These are phyloP conservation scores for Caenorhabditis virilis DNA, from an alignment of 2,888 invertebrate species.

Conservation along the genomic window DNA sequence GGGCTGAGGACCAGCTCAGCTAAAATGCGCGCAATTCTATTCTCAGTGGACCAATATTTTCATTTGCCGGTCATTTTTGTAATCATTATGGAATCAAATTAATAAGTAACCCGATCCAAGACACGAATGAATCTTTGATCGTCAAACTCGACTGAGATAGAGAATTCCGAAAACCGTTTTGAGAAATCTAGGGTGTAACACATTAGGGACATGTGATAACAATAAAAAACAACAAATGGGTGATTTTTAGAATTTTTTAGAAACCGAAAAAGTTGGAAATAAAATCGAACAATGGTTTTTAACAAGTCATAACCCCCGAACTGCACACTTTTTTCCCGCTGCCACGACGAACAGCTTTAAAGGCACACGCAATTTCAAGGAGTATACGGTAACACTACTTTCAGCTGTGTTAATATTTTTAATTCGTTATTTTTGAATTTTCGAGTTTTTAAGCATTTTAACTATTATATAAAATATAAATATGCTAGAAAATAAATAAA, in stretches of 20 bases:
- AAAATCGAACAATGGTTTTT: not conserved
- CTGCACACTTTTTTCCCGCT: not conserved
- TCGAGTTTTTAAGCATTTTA: not conserved
- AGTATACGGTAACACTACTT: slow-evolving; percentile 28
- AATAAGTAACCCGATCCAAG: no score
- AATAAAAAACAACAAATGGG: no score
- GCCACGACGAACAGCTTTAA: slow-evolving; percentile 21
- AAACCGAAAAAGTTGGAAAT: not conserved
- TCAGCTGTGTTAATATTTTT: slow-evolving; percentile 25
- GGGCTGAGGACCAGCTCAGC: no score
- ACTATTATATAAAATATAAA: not conserved
- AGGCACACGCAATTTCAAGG: slow-evolving; percentile 10
- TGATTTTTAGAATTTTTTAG: not conserved
- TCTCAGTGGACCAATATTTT: no score
- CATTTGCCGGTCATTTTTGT: no score
- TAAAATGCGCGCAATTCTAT: no score
- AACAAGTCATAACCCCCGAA: not conserved
- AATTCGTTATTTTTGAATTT: slow-evolving; percentile 6
- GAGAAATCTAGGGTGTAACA: no score
- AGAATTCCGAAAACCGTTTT: no score
- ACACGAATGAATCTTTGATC: no score
- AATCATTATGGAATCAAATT: no score
- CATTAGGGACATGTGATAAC: no score
- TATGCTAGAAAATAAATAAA: not conserved
- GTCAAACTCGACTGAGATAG: no score